phyloP scores from a whole-genome alignment of 2,888 invertebrate species.

The Amiota communis region DNA sequence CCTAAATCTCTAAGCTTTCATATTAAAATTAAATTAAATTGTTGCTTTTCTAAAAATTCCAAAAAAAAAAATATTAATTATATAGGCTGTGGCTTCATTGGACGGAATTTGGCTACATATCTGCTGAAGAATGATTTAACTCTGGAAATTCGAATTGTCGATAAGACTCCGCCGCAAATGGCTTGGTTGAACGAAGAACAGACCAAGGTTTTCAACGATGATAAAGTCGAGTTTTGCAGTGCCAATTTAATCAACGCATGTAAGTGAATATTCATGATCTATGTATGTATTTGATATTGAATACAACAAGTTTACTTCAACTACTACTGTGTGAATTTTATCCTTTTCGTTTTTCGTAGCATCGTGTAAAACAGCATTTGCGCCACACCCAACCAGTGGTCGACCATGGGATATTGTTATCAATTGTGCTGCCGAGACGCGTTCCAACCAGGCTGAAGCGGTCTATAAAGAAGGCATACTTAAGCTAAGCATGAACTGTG shows the following conservation, averaged over 20 bases:
- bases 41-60: slow-evolving; percentile 32
- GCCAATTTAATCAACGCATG: slow-evolving; percentile 92
- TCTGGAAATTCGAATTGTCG: slow-evolving; percentile 85
- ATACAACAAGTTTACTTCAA: slow-evolving; percentile 50
- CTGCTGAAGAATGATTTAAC: slow-evolving; percentile 85
- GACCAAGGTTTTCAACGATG: slow-evolving; percentile 81
- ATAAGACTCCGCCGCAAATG: slow-evolving; percentile 94
- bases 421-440: slow-evolving; percentile 94
- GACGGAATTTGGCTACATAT: slow-evolving; percentile 88
- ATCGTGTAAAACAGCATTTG: slow-evolving; percentile 86
- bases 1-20: slow-evolving; percentile 31
- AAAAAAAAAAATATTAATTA: slow-evolving; percentile 15
- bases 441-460: slow-evolving; percentile 89
- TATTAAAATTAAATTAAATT: slow-evolving; percentile 39
- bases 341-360: slow-evolving; percentile 74
- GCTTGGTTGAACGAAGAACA: slow-evolving; percentile 89
- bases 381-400: slow-evolving; percentile 75
- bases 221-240: slow-evolving; percentile 89
- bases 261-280: slow-evolving; percentile 71
- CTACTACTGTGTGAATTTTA: neutral
- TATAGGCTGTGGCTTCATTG: slow-evolving; percentile 93
- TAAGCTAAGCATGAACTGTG: slow-evolving; percentile 88
- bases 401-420: slow-evolving; percentile 84
- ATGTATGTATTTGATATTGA: slow-evolving; percentile 1
- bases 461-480: slow-evolving; percentile 92